Evolutionary conservation across 2,797 vertebrate genomes (phyloP), one percentile per base, ranked within the genome.

Genomic region (Cynopterus sphinx): DNA sequence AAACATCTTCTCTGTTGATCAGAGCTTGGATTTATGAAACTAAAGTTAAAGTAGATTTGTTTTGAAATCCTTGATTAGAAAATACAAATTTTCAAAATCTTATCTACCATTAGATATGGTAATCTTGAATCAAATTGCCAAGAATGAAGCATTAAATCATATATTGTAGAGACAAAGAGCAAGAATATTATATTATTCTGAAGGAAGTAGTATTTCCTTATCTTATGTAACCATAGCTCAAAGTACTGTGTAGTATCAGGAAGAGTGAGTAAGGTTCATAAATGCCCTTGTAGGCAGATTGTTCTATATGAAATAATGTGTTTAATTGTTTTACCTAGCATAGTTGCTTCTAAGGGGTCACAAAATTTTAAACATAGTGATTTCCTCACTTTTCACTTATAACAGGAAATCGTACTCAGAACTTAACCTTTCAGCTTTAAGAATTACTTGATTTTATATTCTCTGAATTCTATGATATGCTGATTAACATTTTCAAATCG

Each of bases 41-140:
- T 82, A 55, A 92, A 2, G 4, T 94, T 39, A 78, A 15, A 73
- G 17, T 61, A 39, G 21, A 89, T 93, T 94, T 96, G 57, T 68
- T 90, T 91, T 86, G 91, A 96, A 89, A 83, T 96, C 21, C 59
- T n/a, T 39, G 70, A 21, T 92, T 39, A 92, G 57, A 77, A 96
- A 92, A 53, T 46, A 6, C 33, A 39, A 39, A 61, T 81, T 92
- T 49, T 94, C 10, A 94, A 96, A 78, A 93, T 1, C 13, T 33
- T 51, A 17, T 86, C 71, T 90, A 79, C 51, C 53, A 67, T 26
- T 24, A 6, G 15, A 57, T 95, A 67, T 8, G 3, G 31, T 79
- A 87, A 63, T 89, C 79, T 51, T 33, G n/a, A 85, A 90, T 90
- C 22, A 92, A 81, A 93, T 87, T 79, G 31, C 39, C 10, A 53